These are phyloP conservation scores for Sturnira hondurensis DNA, from an alignment of 2,113 vertebrate species.

Conservation along the genomic window DNA sequence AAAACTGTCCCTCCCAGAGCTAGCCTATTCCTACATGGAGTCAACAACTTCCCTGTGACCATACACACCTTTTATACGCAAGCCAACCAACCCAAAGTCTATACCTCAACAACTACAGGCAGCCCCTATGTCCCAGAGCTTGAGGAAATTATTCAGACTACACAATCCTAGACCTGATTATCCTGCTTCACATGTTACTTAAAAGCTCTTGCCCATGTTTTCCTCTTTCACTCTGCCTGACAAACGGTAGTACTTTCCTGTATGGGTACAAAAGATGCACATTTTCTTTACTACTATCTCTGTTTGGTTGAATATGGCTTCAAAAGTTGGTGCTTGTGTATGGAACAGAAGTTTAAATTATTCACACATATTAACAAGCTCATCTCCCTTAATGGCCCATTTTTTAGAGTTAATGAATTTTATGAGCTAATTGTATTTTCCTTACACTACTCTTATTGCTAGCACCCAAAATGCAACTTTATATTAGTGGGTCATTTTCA, in stretches of 20 bases:
- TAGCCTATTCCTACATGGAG: neutral
- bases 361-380: neutral
- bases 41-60: neutral
- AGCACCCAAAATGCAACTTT: neutral
- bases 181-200: neutral
- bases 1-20: neutral
- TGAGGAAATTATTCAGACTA: neutral
- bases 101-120: neutral
- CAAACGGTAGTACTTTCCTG: neutral
- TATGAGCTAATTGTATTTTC: neutral
- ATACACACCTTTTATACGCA: neutral
- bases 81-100: neutral
- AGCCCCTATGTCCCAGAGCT: neutral
- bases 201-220: neutral
- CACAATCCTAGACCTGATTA: neutral
- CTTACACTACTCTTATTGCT: neutral
- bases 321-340: neutral
- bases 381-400: neutral
- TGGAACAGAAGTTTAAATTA: neutral
- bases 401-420: neutral
- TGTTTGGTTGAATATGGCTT: neutral
- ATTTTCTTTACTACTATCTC: neutral
- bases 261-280: neutral
- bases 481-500: constrained; percentile 13
- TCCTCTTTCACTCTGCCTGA: neutral